A percentile compares a stretch with the other conserved stretches of the same genome.
phyloP scores from a whole-genome alignment of 2,888 invertebrate species.

The Chrysolina americana region DNA sequence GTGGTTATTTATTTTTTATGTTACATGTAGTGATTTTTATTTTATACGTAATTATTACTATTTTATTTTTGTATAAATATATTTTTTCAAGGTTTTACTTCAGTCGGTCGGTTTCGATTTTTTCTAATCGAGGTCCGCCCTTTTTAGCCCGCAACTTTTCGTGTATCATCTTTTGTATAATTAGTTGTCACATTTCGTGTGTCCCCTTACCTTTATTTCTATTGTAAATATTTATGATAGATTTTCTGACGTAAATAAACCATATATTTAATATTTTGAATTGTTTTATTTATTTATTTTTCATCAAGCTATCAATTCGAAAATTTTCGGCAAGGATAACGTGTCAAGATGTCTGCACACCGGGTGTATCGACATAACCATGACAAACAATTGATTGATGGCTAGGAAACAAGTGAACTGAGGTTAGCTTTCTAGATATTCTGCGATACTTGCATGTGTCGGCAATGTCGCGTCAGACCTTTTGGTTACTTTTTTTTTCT shows the following conservation, averaged over 20 bases:
- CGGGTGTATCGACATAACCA: too few relatives aligned
- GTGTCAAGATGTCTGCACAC: too few relatives aligned
- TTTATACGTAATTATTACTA: conserved; percentile 34
- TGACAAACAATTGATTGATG: too few relatives aligned
- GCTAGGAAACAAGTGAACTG: too few relatives aligned
- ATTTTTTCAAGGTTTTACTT: conserved; percentile 29
- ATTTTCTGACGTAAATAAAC: conserved; percentile 55
- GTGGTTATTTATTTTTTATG: conserved; percentile 44
- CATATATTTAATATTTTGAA: conserved; percentile 51
- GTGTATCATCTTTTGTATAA: conserved; percentile 49
- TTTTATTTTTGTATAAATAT: conserved; percentile 44
- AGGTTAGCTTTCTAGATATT: too few relatives aligned
- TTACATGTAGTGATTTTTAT: conserved; percentile 27
- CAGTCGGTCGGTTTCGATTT: conserved; percentile 32
- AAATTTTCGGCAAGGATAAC: too few relatives aligned
- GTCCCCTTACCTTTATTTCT: conserved; percentile 41
- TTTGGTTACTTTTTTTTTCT: too few relatives aligned
- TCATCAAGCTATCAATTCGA: too few relatives aligned
- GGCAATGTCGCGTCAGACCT: too few relatives aligned
- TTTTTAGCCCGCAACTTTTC: conserved; percentile 31
- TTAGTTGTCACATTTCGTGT: conserved; percentile 46
- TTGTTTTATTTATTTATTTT: conserved; percentile 20
- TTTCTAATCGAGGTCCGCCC: conserved; percentile 34
- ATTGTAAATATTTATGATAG: conserved; percentile 56
- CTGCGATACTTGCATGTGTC: too few relatives aligned